Evolutionary conservation across 37 sponge, comb jelly and placozoan species (phyloP), one percentile per base, ranked within the genome.

Genomic region (Diacarnus erythraeanus): DNA sequence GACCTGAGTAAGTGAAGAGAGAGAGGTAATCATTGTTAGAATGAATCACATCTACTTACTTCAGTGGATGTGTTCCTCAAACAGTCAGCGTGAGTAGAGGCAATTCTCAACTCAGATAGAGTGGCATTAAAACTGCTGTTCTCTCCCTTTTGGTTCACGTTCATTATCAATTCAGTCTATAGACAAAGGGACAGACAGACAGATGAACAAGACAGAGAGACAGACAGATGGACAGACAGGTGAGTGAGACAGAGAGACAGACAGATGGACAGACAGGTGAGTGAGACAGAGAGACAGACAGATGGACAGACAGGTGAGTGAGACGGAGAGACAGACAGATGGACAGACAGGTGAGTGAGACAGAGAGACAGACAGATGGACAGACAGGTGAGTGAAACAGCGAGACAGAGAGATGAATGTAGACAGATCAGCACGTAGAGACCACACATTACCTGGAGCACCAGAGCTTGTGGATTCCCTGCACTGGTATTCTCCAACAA

Each of bases 401-500:
- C 17, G 23, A 9, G 18, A 10, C 40, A 69, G 17, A 36, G 9
- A 69, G 9, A 29, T 37, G 39, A 8, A 41, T 72, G 18, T 29
- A 72, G 2, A 36, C 47, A 41, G 6, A 4, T 20, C 6, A 9
- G 18, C 47, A 69, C 40, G 8, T 41, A 69, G 22, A 69, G 4
- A 12, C 15, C 9, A 37, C 18, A 31, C 64, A 79, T 73, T 38
- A 83, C 89, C 74, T 74, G 34, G 10, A 82, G 30, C 22, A 88
- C 78, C 25, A 88, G 66, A 42, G 75, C 79, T 29, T 57, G 42
- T 1, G 84, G 60, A 44, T 82, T 66, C 1, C 27, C 12, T 43
- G 38, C 23, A 34, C 31, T 44, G 10, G 85, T 37, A 42, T 89
- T 27, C 42, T 82, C 85, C 47, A 89, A 63, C 39, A 89, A 71